Percentiles rank a stretch among this genome's conserved stretches.
Conservation (phyloP, 2,888 invertebrate genomes). For the Callyntrura sp. region DNA sequence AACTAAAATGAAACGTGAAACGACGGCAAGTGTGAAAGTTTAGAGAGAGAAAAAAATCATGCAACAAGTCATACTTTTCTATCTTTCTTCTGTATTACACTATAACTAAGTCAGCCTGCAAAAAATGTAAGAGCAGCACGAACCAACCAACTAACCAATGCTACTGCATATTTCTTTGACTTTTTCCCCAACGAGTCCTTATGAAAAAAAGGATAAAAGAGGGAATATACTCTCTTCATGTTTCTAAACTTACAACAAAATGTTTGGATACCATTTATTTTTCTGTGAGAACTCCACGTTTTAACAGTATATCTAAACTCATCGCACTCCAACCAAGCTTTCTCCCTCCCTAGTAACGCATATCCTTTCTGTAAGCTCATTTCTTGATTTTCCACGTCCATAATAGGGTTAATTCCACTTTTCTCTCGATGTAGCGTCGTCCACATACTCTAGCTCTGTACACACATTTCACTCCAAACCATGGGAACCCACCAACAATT, state of each 20-base stretch:
- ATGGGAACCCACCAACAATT: not conserved
- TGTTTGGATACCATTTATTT: conserved; percentile 3
- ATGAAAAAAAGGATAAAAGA: not conserved
- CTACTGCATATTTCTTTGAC: not conserved
- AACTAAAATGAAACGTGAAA: conserved; percentile 63
- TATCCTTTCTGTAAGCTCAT: conserved; percentile 37
- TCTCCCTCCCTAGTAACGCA: not conserved
- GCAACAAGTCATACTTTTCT: conserved; percentile 76
- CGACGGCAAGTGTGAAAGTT: conserved; percentile 72
- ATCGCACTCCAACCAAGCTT: not conserved
- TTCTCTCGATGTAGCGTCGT: not conserved
- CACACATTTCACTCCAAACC: not conserved
- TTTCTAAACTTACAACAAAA: conserved; percentile 27
- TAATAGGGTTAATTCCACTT: conserved; percentile 44
- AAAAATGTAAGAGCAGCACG: conserved; percentile 24
- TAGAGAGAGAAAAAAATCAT: conserved; percentile 62
- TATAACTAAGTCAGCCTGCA: conserved; percentile 40
- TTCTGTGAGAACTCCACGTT: not conserved
- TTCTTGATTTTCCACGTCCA: not conserved
- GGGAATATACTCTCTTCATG: conserved; percentile 11
- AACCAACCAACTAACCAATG: conserved; percentile 3
- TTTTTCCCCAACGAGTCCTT: not conserved
- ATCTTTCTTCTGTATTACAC: conserved; percentile 11
- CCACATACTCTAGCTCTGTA: not conserved
- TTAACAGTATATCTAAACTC: not conserved